A percentile compares a stretch with the other conserved stretches of the same genome.
Conservation (phyloP, 2,797 vertebrate genomes). For the Enteromius fasciolatus region DNA sequence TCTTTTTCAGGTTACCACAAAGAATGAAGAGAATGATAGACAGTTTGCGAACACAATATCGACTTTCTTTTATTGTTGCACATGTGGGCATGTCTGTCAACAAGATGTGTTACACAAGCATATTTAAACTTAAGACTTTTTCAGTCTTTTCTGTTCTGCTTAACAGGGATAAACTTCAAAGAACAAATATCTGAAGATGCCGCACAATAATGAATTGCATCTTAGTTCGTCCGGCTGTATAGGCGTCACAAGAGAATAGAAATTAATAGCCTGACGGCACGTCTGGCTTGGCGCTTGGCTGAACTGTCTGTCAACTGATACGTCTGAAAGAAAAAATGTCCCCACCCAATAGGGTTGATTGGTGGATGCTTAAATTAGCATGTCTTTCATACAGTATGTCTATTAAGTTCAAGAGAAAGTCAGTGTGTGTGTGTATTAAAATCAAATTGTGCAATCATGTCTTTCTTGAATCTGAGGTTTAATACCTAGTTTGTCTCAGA, state of each 20-base stretch:
- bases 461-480: neutral
- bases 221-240: neutral
- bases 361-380: neutral
- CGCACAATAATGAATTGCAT: neutral
- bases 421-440: neutral
- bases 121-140: neutral
- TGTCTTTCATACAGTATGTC: neutral
- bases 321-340: neutral
- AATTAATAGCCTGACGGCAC: conserved; percentile 7
- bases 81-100: neutral
- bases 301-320: neutral
- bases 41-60: neutral
- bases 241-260: neutral
- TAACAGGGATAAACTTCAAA: neutral
- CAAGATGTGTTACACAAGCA: neutral
- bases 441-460: neutral
- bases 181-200: neutral
- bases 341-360: neutral
- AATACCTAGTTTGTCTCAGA: neutral
- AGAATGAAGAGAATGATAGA: neutral
- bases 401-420: neutral
- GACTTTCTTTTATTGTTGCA: neutral
- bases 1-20: neutral
- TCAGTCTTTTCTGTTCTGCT: neutral
- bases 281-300: neutral